Conservation (phyloP, 2,113 vertebrate species). For the Pithys albifrons region DNA sequence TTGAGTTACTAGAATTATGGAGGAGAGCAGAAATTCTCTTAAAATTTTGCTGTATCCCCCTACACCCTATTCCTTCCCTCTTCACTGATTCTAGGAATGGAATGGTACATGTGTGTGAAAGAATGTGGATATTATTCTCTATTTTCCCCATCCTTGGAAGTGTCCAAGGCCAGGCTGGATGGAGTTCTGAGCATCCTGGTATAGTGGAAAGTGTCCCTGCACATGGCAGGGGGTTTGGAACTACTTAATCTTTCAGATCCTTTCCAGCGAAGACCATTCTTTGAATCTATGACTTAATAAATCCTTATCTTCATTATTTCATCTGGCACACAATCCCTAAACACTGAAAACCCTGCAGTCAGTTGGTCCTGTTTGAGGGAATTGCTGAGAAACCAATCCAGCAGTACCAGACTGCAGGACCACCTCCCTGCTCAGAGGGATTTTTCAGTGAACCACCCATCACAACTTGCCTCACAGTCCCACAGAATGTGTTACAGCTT, state of each 20-base stretch:
- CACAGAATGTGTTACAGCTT: background rate
- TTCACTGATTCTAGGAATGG: background rate
- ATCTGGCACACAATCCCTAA: background rate
- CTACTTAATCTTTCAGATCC: background rate
- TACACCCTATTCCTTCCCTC: rapidly evolving
- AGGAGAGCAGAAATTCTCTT: background rate
- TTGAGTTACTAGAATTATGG: background rate
- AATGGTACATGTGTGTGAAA: background rate
- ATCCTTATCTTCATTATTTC: background rate
- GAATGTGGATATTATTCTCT: background rate
- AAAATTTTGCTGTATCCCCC: background rate
- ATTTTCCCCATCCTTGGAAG: background rate
- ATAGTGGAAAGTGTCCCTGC: background rate
- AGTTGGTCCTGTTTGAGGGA: background rate
- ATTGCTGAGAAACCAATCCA: background rate
- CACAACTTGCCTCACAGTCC: background rate
- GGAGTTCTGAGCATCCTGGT: background rate
- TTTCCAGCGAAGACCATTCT: background rate
- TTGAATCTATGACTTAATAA: background rate
- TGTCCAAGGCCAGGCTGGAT: background rate
- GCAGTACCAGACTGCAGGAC: background rate
- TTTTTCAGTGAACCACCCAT: background rate
- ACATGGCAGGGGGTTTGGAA: background rate
- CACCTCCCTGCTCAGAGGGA: background rate
- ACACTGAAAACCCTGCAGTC: background rate